Percentiles rank a stretch among this genome's conserved stretches.
Conservation (phyloP, 2,113 vertebrate species). For the Polypterus bichir region DNA sequence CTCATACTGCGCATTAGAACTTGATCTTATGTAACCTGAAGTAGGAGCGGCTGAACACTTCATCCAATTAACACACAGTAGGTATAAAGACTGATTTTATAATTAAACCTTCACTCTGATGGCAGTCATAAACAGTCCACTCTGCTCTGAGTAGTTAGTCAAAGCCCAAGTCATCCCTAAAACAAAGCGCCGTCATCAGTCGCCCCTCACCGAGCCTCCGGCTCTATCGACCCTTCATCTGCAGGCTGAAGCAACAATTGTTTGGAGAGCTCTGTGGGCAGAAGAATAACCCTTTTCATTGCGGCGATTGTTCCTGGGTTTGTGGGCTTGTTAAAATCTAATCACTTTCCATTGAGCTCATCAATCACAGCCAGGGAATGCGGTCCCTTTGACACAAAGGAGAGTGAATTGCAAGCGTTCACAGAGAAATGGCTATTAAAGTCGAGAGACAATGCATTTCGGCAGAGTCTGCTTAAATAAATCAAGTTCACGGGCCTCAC, state of each 20-base stretch:
- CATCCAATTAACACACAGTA: too few relatives aligned
- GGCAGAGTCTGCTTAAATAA: conserved; percentile 2
- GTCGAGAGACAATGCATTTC: neutral
- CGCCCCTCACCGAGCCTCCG: too few relatives aligned
- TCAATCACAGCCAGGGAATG: conserved; percentile 26
- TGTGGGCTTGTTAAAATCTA: conserved; percentile 26
- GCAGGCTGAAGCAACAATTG: neutral
- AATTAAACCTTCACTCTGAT: too few relatives aligned
- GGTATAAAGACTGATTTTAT: too few relatives aligned
- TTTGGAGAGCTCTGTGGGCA: conserved; percentile 13
- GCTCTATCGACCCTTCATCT: too few relatives aligned
- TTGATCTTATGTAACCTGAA: too few relatives aligned
- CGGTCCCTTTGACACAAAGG: conserved; percentile 11
- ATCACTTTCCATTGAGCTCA: conserved; percentile 33
- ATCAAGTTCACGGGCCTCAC: conserved; percentile 1
- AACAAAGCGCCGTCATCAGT: too few relatives aligned
- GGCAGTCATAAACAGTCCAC: too few relatives aligned
- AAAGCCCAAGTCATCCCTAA: too few relatives aligned
- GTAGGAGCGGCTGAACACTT: too few relatives aligned
- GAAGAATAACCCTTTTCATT: conserved; percentile 13
- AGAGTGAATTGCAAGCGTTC: neutral
- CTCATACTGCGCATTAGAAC: too few relatives aligned
- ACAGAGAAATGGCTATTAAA: conserved; percentile 4
- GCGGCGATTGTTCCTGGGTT: conserved; percentile 29
- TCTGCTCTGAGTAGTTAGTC: too few relatives aligned